Percentiles rank a stretch among this genome's conserved stretches.
phyloP scores from a whole-genome alignment of 1,140 invertebrate species.

The Cyrtorhinus lividipennis region DNA sequence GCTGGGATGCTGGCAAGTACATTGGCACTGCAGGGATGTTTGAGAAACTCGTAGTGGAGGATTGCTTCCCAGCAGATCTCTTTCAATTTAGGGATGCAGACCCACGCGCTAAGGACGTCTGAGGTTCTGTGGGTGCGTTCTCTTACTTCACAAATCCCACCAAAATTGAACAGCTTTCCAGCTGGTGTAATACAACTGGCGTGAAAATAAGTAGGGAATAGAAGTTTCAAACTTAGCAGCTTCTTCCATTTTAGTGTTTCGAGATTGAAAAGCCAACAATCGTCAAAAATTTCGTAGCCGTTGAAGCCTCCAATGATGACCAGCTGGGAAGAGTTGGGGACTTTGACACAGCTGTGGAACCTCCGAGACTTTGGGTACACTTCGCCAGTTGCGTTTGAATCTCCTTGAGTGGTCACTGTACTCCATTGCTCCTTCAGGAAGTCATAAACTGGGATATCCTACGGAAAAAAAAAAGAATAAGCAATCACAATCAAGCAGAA shows the following conservation, averaged over 20 bases:
- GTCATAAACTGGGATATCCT: constrained; percentile 64
- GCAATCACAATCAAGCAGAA: neutral
- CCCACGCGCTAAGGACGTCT: constrained; percentile 50
- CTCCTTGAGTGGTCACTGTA: constrained; percentile 41
- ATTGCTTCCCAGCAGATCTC: constrained; percentile 76
- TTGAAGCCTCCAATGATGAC: constrained; percentile 64
- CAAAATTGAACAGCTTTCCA: constrained; percentile 64
- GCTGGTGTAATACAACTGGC: constrained; percentile 58
- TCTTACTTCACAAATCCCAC: constrained; percentile 44
- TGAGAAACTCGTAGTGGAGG: constrained; percentile 39
- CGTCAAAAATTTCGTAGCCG: constrained; percentile 45
- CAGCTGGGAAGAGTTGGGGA: constrained; percentile 33
- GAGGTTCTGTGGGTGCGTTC: constrained; percentile 36
- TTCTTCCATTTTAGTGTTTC: constrained; percentile 53
- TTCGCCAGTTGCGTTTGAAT: constrained; percentile 29
- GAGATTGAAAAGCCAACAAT: constrained; percentile 68
- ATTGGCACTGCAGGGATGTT: neutral
- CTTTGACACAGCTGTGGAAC: constrained; percentile 66
- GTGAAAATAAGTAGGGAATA: constrained; percentile 68
- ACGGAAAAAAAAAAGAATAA: constrained; percentile 22
- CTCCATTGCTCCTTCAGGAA: constrained; percentile 49
- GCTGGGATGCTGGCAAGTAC: neutral
- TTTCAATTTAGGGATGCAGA: constrained; percentile 66
- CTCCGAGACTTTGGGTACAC: constrained; percentile 45
- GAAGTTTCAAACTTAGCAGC: constrained; percentile 45